Evolutionary conservation across 2,888 invertebrate species (phyloP), one percentile per base, ranked within the genome.

Genomic region (Diarsia mendica): DNA sequence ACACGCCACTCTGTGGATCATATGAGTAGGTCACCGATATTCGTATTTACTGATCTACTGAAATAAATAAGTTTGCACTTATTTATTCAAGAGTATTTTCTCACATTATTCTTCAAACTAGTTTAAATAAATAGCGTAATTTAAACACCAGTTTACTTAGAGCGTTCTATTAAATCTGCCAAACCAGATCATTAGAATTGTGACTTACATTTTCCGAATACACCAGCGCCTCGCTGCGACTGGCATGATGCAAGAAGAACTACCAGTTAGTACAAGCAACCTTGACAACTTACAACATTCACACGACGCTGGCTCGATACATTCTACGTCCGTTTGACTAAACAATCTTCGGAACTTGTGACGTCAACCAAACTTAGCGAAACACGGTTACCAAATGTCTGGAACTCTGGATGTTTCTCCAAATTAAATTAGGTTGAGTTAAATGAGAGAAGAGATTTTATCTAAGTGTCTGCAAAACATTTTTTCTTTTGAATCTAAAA

Each of bases 231-330:
- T 46, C 39, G 74, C 80, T 79, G 60, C 76, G 82, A 72, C 71
- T 69, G 64, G 73, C 75, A 82, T 89, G 87, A 87, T 90, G 87
- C 87, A 90, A 89, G 82, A 81, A 82, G 79, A 79, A 85, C 79
- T 83, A 81, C 75, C 80, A 82, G 77, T 78, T 80, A 76, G 82
- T 80, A 74, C 79, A 75, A 69, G 71, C 87, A 88, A 89, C 91
- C 91, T 91, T 91, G 91, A 82, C 67, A 77, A 68, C 83, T 75
- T 87, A 72, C 84, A 84, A 85, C 89, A 89, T 88, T 88, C 86
- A 86, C 89, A 86, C 85, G 83, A 80, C 75, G 74, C 82, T 77
- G 65, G 76, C 88, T 87, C 72, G 80, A 85, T 86, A 85, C 80
- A 84, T 82, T 85, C 77, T 74, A 79, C 68, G 66, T 76, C 51